phyloP scores from a whole-genome alignment of 2,113 vertebrate genomes.

The Polyodon spathula region DNA sequence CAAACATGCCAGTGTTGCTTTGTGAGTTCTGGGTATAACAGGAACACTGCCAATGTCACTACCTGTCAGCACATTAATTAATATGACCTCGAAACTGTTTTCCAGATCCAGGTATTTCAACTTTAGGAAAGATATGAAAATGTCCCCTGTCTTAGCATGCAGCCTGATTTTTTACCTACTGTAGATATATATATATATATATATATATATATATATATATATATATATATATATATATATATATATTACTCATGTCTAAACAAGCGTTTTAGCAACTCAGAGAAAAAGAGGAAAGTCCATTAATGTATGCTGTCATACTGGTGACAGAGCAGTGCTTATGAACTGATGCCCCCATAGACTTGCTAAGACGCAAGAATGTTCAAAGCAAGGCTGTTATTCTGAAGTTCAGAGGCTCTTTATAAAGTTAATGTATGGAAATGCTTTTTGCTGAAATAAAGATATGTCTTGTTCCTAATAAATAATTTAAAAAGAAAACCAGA shows the following conservation, averaged over 20 bases:
- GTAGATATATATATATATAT: no score
- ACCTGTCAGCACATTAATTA: no score
- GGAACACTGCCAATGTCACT: no score
- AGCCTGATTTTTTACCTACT: no score
- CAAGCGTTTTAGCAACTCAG: neutral
- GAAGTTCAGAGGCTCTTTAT: neutral
- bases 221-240: neutral
- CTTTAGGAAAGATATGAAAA: no score
- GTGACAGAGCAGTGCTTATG: neutral
- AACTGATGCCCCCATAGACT: neutral
- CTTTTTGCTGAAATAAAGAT: neutral
- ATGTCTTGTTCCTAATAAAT: neutral
- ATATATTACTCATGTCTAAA: slow-evolving; percentile 7
- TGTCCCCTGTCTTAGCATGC: no score
- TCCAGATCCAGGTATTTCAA: no score
- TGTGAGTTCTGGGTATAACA: no score
- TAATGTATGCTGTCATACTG: neutral
- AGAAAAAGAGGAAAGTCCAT: neutral
- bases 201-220: neutral
- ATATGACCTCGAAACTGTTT: no score
- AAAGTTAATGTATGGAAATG: neutral
- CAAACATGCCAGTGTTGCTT: no score
- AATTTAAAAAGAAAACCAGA: no score
- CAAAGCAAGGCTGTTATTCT: neutral
- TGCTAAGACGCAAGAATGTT: neutral